A percentile compares a stretch with the other conserved stretches of the same genome.
Evolutionary conservation across 2,113 vertebrate species (phyloP).

Genomic region (Aix galericulata): DNA sequence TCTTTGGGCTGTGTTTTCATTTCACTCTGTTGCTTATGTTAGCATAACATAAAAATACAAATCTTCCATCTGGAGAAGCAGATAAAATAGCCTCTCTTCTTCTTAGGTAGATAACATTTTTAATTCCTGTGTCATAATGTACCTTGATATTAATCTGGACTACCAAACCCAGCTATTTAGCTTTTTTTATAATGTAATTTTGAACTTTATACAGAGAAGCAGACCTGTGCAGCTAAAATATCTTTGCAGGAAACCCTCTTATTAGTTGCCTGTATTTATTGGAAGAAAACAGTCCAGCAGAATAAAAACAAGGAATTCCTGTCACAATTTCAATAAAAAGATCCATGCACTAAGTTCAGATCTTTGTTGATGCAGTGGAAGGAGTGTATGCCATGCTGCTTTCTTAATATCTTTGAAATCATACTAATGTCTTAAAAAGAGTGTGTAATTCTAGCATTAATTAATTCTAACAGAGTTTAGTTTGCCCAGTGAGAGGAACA

Average conservation of each 20-base stretch:
- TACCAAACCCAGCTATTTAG: neutral
- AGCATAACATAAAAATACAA: neutral
- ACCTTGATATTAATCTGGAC: neutral
- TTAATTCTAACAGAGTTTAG: constrained; percentile 18
- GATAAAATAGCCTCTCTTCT: neutral
- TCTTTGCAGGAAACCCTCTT: neutral
- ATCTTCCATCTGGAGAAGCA: neutral
- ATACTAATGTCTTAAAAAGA: neutral
- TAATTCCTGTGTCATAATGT: neutral
- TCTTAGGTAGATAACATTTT: neutral
- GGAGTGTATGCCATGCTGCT: neutral
- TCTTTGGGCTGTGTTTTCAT: neutral
- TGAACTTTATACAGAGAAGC: neutral
- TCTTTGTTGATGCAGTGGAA: neutral
- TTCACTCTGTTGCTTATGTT: neutral
- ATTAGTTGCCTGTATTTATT: neutral
- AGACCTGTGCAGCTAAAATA: neutral
- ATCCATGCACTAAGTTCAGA: neutral
- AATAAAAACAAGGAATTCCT: neutral
- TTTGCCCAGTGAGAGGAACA: constrained; percentile 21
- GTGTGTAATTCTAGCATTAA: constrained; percentile 19
- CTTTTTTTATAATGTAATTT: neutral
- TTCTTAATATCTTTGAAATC: neutral
- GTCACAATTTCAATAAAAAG: neutral
- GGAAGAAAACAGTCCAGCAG: neutral